Evolutionary conservation across 2,888 invertebrate species (phyloP), one percentile per base, ranked within the genome.

Genomic region (Pheosia gnoma): DNA sequence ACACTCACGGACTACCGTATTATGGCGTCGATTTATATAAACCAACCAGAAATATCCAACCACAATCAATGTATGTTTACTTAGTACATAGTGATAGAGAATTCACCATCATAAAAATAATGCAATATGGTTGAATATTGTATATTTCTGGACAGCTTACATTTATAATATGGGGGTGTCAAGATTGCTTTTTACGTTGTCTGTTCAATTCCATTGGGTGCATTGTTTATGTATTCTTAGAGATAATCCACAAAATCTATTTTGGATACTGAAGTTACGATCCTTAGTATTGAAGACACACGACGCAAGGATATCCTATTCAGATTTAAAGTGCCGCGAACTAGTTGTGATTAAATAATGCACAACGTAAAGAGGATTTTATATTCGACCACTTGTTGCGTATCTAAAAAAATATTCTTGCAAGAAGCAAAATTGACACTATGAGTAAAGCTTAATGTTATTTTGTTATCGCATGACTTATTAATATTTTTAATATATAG

Each of bases 1-100:
- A 91, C 87, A 89, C 90, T 89, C 88, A 88, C 85, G 83, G 81
- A 84, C 87, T 76, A 72, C 72, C 76, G 70, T 77, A 70, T 72
- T 67, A 67, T 74, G 70, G 63, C 71, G 69, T 61, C 51, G 55
- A 54, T 68, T 25, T 7, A 25, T 51, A 51, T 51, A 51, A 0
- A 25, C 51, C 25, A 9, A 51, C 51, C 51, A 51, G 51, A 51
- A 51, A 51, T 51, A 51, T 47, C 10, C 41, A 9, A n/a, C 4
- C 8, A 11, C 5, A 47, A 8, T 47, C 0, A 47, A 45, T 9
- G 2, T 47, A 8, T 11, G 10, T 47, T 11, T 11, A 4, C 0
- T n/a, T 47, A 47, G 11, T n/a, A 6, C 11, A n/a, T n/a, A 9
- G 11, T 5, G 47, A 47, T 5, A 47, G n/a, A n/a, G 2, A n/a